phyloP scores from a whole-genome alignment of 2,113 vertebrate genomes.

The Hippoglossus stenolepis region DNA sequence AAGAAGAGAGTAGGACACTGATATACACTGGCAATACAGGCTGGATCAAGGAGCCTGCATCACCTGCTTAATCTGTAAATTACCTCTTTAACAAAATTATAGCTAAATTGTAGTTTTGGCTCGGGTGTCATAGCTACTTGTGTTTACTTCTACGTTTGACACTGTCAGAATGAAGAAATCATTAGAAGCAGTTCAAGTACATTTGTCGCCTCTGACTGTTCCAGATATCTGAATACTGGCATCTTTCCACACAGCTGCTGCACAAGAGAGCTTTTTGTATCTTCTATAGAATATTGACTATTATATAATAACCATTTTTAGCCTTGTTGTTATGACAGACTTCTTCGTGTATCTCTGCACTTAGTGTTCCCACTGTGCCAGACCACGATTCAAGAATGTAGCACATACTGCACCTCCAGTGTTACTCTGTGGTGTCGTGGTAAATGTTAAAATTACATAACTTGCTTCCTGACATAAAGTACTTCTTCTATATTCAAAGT shows the following conservation, averaged over 20 bases:
- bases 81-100: too few relatives aligned
- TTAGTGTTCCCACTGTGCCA: background rate
- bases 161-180: too few relatives aligned
- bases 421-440: background rate
- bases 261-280: background rate
- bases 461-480: background rate
- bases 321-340: background rate
- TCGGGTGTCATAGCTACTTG: background rate
- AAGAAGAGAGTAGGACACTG: background rate
- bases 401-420: background rate
- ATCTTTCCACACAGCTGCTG: background rate
- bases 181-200: background rate
- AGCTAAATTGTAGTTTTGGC: background rate
- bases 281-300: background rate
- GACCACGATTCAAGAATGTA: background rate
- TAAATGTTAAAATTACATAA: conserved; percentile 4
- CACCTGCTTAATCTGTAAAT: background rate
- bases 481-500: background rate
- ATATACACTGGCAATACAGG: too few relatives aligned
- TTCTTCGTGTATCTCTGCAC: background rate
- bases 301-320: background rate
- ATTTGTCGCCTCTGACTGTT: background rate
- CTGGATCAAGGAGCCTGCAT: background rate
- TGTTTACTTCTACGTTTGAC: background rate
- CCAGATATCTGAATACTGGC: background rate